Evolutionary conservation across 2,888 invertebrate genomes (phyloP).

Genomic region (Tenthredo scrophulariae): DNA sequence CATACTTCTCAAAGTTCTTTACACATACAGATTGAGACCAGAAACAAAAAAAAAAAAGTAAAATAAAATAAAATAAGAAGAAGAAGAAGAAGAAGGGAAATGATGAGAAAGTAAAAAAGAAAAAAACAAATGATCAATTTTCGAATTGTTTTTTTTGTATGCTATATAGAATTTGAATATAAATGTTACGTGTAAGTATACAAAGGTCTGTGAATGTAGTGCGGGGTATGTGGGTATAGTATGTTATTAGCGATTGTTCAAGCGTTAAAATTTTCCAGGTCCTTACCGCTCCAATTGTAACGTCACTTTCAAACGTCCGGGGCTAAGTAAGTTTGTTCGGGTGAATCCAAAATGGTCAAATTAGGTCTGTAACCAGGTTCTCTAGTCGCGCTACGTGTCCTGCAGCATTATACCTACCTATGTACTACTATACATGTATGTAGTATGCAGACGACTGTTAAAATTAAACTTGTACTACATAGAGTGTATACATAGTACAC

Average conservation of each 20-base stretch:
- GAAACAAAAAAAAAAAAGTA: not conserved
- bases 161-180: no score
- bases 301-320: not conserved
- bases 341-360: slow-evolving; percentile 11
- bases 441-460: not conserved
- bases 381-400: not conserved
- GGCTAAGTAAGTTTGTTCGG: not conserved
- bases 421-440: not conserved
- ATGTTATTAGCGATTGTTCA: not conserved
- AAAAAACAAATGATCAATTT: no score
- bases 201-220: no score
- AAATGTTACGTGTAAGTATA: no score
- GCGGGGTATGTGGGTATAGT: no score
- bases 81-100: no score
- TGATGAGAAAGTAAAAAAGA: no score
- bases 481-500: not conserved
- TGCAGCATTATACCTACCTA: not conserved
- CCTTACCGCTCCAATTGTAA: not conserved
- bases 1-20: not conserved
- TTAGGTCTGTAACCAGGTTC: not conserved
- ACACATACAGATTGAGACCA: not conserved
- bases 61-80: not conserved
- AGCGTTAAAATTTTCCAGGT: not conserved
- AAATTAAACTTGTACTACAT: not conserved
- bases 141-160: no score